A percentile compares a stretch with the other conserved stretches of the same genome.
phyloP scores from a whole-genome alignment of 2,888 invertebrate species.

The Tenthredo amoena region DNA sequence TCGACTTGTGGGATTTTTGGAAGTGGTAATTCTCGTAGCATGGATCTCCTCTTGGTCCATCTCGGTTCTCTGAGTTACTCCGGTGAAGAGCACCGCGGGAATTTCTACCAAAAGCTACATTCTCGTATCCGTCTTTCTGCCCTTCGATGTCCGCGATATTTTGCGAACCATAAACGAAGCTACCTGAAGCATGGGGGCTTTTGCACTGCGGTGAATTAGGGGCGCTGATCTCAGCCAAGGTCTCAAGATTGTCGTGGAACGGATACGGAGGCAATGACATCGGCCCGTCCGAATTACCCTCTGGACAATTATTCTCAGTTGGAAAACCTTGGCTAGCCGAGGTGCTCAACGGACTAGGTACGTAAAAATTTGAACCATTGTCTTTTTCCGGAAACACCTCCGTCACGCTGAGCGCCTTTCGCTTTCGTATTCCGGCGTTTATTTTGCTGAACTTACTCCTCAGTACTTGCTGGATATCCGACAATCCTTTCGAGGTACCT shows the following conservation, averaged over 20 bases:
- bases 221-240: conserved; percentile 77
- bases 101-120: conserved; percentile 59
- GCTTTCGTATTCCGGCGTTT: conserved; percentile 84
- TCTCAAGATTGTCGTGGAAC: conserved; percentile 70
- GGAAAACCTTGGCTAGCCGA: conserved; percentile 69
- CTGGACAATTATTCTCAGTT: conserved; percentile 59
- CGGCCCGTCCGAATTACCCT: conserved; percentile 69
- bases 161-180: conserved; percentile 62
- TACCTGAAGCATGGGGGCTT: conserved; percentile 60
- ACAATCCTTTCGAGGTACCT: conserved; percentile 80
- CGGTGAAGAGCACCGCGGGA: conserved; percentile 64
- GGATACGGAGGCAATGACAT: conserved; percentile 79
- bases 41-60: conserved; percentile 60
- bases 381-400: conserved; percentile 80
- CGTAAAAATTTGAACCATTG: conserved; percentile 81
- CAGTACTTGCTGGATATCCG: conserved; percentile 82
- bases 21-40: conserved; percentile 70
- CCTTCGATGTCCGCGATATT: conserved; percentile 60
- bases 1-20: conserved; percentile 63
- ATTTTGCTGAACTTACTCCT: conserved; percentile 85
- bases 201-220: conserved; percentile 68
- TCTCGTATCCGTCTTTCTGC: conserved; percentile 64
- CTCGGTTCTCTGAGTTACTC: conserved; percentile 71
- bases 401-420: conserved; percentile 85
- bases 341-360: conserved; percentile 81